Evolutionary conservation across 2,113 vertebrate genomes (phyloP).

Genomic region (Sula dactylatra): DNA sequence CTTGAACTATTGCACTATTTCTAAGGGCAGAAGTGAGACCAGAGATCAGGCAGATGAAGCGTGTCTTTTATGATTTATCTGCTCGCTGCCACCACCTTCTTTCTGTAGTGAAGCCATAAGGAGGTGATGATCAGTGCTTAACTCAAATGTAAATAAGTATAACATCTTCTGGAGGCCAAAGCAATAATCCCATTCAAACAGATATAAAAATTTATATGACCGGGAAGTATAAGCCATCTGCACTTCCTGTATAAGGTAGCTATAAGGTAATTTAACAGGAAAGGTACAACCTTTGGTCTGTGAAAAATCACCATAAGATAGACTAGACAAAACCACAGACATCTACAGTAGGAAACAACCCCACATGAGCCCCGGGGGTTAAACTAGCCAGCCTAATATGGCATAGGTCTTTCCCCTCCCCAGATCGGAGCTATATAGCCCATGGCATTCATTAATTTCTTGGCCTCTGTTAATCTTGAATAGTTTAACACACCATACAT

Average conservation of each 20-base stretch:
- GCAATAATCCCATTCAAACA: not conserved
- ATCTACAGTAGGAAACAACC: not conserved
- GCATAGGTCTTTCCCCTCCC: not conserved
- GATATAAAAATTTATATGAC: not conserved
- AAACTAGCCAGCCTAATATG: not conserved
- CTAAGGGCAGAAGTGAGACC: constrained; percentile 35
- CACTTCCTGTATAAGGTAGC: not conserved
- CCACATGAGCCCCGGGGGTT: not conserved
- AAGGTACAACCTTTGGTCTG: not conserved
- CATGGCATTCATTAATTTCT: not conserved
- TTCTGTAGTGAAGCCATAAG: not conserved
- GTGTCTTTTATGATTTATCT: constrained; percentile 40
- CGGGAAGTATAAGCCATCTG: not conserved
- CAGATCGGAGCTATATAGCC: not conserved
- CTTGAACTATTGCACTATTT: constrained; percentile 30
- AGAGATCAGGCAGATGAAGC: constrained; percentile 46
- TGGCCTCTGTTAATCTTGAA: not conserved
- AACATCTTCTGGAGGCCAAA: not conserved
- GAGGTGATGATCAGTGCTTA: not conserved
- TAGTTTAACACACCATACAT: not conserved
- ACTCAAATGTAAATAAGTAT: constrained; percentile 25
- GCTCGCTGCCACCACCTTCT: not conserved
- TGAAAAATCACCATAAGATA: not conserved
- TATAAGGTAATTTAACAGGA: not conserved
- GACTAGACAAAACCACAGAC: not conserved